Evolutionary conservation across 2,888 invertebrate genomes (phyloP), one percentile per base, ranked within the genome.

Genomic region (Mongoloraphidia duomilia): DNA sequence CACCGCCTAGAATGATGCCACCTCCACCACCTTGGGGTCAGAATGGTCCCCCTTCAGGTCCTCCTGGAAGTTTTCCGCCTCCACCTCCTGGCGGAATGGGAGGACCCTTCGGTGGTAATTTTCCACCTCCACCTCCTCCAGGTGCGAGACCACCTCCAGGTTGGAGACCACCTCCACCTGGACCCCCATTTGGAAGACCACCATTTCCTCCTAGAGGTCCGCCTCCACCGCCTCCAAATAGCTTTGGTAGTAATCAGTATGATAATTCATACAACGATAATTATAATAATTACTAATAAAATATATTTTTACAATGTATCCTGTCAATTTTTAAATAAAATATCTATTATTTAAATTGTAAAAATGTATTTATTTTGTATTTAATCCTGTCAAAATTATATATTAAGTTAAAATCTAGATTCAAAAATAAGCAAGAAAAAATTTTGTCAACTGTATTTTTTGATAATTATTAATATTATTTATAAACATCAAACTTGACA

Each of bases 191-290:
- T 52, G 65, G 66, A 44, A 62, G 72, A 53, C 73, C 74, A 37
- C 71, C 75, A 1, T 76, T 82, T 53, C 82, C 82, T 8, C 81
- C 82, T 38, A 74, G 82, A 55, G 80, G 82, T 37, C 79, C 82
- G 0, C 82, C 83, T 0, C 84, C 83, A 54, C 85, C 84, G 9
- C 76, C 73, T 8, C 64, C 67, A 6, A 58, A 54, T 52, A 61
- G 55, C 54, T 64, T 59, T 39, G 54, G 53, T 9, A 57, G 52
- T 40, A 54, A 44, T 36, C 48, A 48, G 36, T 50, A 50, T 33
- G 50, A 49, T 39, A 50, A 49, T 34, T 46, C 49, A 12, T 49
- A 51, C 39, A 49, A 46, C 13, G 50, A 50, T 34, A 53, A 52
- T 41, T 49, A 49, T 42, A 51, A 41, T 40, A 41, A 53, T 44